phyloP scores from a whole-genome alignment of 2,797 vertebrate species.

The Gymnoscopelus braueri region DNA sequence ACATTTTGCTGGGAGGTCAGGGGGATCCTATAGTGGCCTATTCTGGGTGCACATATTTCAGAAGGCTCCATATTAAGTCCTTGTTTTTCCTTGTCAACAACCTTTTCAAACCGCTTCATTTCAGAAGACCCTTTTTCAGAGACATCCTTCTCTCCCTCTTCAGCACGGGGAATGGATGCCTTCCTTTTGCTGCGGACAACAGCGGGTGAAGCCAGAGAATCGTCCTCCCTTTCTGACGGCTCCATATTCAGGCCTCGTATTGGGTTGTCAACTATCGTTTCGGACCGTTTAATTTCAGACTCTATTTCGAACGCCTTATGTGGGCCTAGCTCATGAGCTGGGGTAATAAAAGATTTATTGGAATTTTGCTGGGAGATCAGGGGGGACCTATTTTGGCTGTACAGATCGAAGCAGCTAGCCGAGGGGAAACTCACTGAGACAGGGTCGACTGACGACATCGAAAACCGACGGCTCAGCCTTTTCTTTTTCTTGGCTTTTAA shows the following conservation, averaged over 20 bases:
- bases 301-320: not conserved
- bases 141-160: not conserved
- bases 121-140: slow-evolving; percentile 54
- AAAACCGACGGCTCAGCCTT: not conserved
- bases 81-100: no score
- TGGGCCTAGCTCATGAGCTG: not conserved
- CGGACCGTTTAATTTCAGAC: not conserved
- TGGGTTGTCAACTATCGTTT: not conserved
- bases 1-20: not conserved
- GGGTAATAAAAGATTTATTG: slow-evolving; percentile 17
- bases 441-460: slow-evolving; percentile 16
- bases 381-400: not conserved
- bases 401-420: slow-evolving; percentile 8
- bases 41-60: not conserved
- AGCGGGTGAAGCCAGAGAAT: not conserved
- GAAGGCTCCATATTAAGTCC: no score
- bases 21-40: not conserved
- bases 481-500: not conserved
- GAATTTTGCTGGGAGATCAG: not conserved
- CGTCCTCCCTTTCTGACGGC: not conserved
- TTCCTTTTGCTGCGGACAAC: not conserved
- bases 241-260: not conserved
- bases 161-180: not conserved
- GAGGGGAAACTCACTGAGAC: slow-evolving; percentile 5
- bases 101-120: not conserved